Base-by-base conservation (phyloP, 1,140 invertebrate species). In the Triops longicaudatus region DNA sequence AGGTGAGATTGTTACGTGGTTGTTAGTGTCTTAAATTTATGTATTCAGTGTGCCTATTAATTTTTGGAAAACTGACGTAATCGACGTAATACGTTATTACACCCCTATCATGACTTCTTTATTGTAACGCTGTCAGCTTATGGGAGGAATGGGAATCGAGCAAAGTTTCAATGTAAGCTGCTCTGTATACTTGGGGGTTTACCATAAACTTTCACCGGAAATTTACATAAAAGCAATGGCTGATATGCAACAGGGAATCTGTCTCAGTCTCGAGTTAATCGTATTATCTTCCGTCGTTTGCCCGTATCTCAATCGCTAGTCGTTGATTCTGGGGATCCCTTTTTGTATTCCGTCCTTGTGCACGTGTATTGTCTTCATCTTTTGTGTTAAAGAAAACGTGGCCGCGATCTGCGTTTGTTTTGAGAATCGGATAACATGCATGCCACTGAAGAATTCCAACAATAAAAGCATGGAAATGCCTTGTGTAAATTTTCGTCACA, bases 201-300 rank as follows among this genome's bases (percentile, higher is more conserved):
- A 22, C 50, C 50, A 22, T 63, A 63, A 63, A 63, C 50, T 22
- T 63, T 63, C 14, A 63, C 50, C 0, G 14, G 50, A 9, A 22
- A 63, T 63, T 63, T 22, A 22, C 50, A 63, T 63, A 63, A 17
- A 14, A 63, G 50, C 50, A 63, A 22, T 63, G 22, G 14, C 50
- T 22, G 50, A 17, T 14, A 1, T 63, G 50, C 22, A 63, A 17
- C 7, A 14, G 50, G 17, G 2, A 63, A 63, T 63, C 50, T 63
- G 50, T 63, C 50, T 63, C 22, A 63, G 50, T 63, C 50, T 63
- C 50, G 14, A 63, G 50, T 63, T 63, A 63, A 63, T 63, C 50
- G 50, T 22, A 63, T 63, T 63, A 63, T 22, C 50, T 63, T 17
- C 5, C 5, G 50, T 9, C 50, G 22, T 63, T 63, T 63, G 14